Conservation (phyloP, 1,140 invertebrate species). For the Eriocheir sinensis region DNA sequence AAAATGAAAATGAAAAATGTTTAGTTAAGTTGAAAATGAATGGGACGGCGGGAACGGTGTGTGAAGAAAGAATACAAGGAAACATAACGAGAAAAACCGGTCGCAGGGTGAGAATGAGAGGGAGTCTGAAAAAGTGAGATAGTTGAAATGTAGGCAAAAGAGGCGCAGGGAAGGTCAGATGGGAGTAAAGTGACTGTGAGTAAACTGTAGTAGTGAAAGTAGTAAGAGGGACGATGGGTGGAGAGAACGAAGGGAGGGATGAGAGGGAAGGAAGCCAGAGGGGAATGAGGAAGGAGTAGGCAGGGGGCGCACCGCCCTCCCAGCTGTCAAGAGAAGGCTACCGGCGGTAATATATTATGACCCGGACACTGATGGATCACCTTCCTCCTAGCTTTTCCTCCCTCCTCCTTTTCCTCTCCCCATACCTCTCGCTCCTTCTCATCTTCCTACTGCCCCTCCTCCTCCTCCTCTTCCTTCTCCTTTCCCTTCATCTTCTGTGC, state of each 20-base stretch:
- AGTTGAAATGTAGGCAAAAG: neutral
- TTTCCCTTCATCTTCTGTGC: neutral
- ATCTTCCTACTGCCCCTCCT: neutral
- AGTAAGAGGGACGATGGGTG: neutral
- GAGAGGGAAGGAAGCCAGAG: neutral
- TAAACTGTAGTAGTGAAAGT: neutral
- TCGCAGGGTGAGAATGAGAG: too few species aligned
- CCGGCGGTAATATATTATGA: slow-evolving; percentile 6
- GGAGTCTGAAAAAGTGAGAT: neutral
- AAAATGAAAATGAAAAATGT: too few species aligned
- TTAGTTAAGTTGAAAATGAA: too few species aligned
- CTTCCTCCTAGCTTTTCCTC: slow-evolving; percentile 18
- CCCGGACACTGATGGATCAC: neutral
- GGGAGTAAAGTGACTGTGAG: neutral
- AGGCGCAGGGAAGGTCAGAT: neutral
- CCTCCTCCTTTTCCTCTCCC: slow-evolving; percentile 4
- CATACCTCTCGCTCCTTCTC: neutral
- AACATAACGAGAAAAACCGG: too few species aligned
- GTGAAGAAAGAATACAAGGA: neutral
- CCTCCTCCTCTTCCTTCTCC: neutral
- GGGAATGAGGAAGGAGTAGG: neutral
- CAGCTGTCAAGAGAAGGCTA: neutral
- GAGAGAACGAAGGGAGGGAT: neutral
- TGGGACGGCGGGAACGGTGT: too few species aligned
- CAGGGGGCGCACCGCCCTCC: neutral